Evolutionary conservation across 1,140 invertebrate species (phyloP).

Genomic region (Dendroctonus ponderosae): DNA sequence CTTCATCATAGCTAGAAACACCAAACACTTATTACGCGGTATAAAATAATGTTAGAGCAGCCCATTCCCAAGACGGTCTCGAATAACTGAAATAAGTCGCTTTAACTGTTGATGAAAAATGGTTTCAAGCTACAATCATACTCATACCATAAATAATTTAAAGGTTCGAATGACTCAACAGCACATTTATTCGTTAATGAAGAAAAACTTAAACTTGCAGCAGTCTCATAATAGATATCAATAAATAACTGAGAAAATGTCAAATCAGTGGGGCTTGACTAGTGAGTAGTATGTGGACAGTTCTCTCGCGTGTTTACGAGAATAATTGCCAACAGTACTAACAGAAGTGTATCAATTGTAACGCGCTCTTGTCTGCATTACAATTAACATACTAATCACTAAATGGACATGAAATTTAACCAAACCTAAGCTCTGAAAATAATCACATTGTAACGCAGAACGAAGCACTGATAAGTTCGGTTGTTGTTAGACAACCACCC

Average conservation of each 20-base stretch:
- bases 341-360: background rate
- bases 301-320: background rate
- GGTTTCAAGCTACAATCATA: conserved; percentile 8
- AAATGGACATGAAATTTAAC: background rate
- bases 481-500: background rate
- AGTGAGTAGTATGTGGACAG: conserved; percentile 4
- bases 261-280: conserved; percentile 18
- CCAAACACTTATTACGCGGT: background rate
- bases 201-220: conserved; percentile 27
- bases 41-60: background rate
- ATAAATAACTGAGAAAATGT: conserved; percentile 36
- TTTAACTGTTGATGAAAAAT: background rate
- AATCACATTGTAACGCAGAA: conserved; percentile 13
- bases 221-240: conserved; percentile 34
- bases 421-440: background rate
- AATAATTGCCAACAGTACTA: background rate
- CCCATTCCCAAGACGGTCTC: background rate
- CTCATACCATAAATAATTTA: conserved; percentile 19
- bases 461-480: background rate
- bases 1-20: background rate
- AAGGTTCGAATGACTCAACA: conserved; percentile 18
- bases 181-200: conserved; percentile 26
- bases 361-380: too few species aligned
- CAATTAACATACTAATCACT: background rate
- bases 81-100: background rate